Evolutionary conservation across 2,113 vertebrate genomes (phyloP).

Genomic region (Nycticorax nycticorax): DNA sequence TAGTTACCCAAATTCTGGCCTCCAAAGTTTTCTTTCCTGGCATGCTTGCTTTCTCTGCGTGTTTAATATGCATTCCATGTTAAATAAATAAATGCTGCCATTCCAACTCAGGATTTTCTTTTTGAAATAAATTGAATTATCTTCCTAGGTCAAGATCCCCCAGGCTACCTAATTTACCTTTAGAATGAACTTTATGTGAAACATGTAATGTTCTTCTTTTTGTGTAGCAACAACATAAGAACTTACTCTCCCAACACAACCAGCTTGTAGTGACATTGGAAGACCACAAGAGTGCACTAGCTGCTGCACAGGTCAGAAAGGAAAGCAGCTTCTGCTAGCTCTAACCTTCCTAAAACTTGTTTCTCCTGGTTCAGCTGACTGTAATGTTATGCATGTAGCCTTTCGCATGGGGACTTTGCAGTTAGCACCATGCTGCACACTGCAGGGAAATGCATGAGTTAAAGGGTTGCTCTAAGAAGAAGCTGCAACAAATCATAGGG

Average conservation of each 20-base stretch:
- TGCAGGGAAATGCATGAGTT: conserved; percentile 62
- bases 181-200: neutral
- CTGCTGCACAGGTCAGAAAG: conserved; percentile 89
- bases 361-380: neutral
- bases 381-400: conserved; percentile 65
- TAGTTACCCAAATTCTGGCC: neutral
- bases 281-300: conserved; percentile 98
- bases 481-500: neutral
- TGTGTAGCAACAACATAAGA: conserved; percentile 90
- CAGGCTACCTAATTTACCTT: neutral
- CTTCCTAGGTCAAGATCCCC: neutral
- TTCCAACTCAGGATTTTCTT: neutral
- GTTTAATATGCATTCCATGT: neutral
- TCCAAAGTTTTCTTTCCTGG: neutral
- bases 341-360: neutral
- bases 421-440: neutral
- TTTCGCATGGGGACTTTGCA: neutral
- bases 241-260: conserved; percentile 87
- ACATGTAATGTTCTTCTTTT: conserved; percentile 72
- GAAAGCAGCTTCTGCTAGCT: conserved; percentile 47
- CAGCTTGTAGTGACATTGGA: conserved; percentile 92
- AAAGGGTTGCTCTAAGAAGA: neutral
- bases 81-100: neutral
- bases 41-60: neutral
- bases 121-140: neutral